phyloP scores from a whole-genome alignment of 2,888 invertebrate species.

The Heliconius sara region DNA sequence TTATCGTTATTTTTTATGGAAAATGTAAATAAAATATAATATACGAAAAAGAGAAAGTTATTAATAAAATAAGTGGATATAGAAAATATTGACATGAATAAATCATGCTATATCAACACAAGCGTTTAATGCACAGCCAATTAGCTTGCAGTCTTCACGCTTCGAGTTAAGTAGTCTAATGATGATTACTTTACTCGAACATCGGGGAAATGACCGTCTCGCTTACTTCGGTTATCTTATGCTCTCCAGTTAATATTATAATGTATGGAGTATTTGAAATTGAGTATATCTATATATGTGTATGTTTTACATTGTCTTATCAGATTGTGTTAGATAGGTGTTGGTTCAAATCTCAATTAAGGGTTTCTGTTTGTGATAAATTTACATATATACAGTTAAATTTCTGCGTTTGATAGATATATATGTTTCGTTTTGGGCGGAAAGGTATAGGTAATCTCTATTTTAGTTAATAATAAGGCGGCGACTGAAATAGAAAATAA shows the following conservation, averaged over 20 bases:
- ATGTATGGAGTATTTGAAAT: neutral
- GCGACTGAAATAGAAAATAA: too few relatives aligned
- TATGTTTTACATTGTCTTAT: neutral
- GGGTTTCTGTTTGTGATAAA: neutral
- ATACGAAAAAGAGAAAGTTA: neutral
- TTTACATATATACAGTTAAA: too few relatives aligned
- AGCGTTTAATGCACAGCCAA: constrained; percentile 18
- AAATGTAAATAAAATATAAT: too few relatives aligned
- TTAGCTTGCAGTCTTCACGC: constrained; percentile 51
- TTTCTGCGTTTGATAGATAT: too few relatives aligned
- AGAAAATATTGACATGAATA: constrained; percentile 3
- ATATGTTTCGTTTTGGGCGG: too few relatives aligned
- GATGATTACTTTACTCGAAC: constrained; percentile 41
- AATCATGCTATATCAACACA: constrained; percentile 3
- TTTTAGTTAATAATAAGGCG: too few relatives aligned
- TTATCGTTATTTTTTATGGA: too few relatives aligned
- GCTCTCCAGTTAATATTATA: neutral
- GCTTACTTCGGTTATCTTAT: neutral
- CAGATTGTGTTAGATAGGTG: neutral
- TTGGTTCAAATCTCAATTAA: neutral
- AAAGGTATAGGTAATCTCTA: too few relatives aligned
- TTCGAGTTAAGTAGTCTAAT: constrained; percentile 32
- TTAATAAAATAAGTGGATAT: neutral
- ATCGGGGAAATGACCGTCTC: constrained; percentile 19
- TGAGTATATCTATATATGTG: neutral